These are phyloP conservation scores for Dryadula phaetusa DNA, from an alignment of 2,888 invertebrate species.

Conservation along the genomic window DNA sequence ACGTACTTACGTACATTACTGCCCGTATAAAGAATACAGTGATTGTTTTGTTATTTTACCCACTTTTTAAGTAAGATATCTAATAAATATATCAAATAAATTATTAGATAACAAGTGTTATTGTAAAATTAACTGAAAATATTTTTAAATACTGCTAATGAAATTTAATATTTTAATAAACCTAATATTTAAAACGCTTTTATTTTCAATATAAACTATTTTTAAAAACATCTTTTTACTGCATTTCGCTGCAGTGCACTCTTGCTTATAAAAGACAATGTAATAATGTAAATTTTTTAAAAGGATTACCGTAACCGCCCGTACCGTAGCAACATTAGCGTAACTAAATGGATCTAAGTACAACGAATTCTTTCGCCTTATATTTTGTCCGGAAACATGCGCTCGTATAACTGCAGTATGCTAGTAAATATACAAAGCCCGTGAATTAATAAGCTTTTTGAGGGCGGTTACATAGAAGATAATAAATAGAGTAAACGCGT, in stretches of 20 bases:
- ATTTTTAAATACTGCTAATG: no score
- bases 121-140: no score
- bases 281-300: slow-evolving; percentile 19
- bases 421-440: slow-evolving; percentile 2
- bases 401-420: slow-evolving; percentile 1
- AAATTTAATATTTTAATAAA: not conserved
- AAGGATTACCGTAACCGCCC: slow-evolving; percentile 13
- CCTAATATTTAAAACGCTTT: not conserved
- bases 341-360: slow-evolving; percentile 11
- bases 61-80: no score
- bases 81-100: no score
- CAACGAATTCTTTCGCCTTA: slow-evolving; percentile 1
- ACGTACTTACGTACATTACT: not conserved
- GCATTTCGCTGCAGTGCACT: slow-evolving; percentile 6
- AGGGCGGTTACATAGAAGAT: slow-evolving; percentile 9
- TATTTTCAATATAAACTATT: not conserved
- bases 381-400: not conserved
- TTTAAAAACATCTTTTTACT: not conserved
- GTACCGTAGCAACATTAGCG: slow-evolving; percentile 10
- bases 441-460: slow-evolving; percentile 3
- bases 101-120: no score
- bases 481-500: slow-evolving; percentile 18
- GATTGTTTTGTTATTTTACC: not conserved
- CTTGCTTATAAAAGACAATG: slow-evolving; percentile 16
- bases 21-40: not conserved